A percentile compares a stretch with the other conserved stretches of the same genome.
These are phyloP conservation scores for Pterocles burchelli DNA, from an alignment of 2,113 vertebrate genomes.

Conservation along the genomic window DNA sequence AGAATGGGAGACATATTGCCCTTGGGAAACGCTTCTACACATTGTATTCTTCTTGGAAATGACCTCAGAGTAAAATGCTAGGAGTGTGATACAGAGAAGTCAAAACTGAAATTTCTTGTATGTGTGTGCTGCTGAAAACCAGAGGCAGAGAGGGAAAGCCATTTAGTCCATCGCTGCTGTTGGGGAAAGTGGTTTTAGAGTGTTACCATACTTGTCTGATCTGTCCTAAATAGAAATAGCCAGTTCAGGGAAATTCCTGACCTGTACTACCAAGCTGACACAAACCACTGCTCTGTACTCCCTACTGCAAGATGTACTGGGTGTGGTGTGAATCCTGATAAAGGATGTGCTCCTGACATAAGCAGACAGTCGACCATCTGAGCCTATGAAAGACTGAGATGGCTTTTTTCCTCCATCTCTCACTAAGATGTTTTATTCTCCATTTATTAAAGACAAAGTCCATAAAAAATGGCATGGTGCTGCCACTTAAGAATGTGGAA, in stretches of 20 bases:
- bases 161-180: neutral
- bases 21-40: neutral
- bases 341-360: neutral
- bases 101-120: neutral
- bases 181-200: neutral
- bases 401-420: neutral
- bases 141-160: neutral
- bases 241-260: neutral
- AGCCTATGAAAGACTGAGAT: neutral
- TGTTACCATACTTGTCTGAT: neutral
- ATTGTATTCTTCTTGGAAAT: neutral
- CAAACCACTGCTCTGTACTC: neutral
- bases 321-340: neutral
- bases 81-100: neutral
- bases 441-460: neutral
- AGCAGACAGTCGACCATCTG: neutral
- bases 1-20: neutral
- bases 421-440: neutral
- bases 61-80: neutral
- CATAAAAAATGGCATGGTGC: neutral
- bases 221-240: neutral
- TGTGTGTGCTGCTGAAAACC: neutral
- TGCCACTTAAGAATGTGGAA: neutral
- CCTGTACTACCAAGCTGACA: neutral
- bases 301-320: neutral